Percentiles rank a stretch among this genome's conserved stretches.
Evolutionary conservation across 2,888 invertebrate genomes (phyloP).

Genomic region (Diloba caeruleocephala): DNA sequence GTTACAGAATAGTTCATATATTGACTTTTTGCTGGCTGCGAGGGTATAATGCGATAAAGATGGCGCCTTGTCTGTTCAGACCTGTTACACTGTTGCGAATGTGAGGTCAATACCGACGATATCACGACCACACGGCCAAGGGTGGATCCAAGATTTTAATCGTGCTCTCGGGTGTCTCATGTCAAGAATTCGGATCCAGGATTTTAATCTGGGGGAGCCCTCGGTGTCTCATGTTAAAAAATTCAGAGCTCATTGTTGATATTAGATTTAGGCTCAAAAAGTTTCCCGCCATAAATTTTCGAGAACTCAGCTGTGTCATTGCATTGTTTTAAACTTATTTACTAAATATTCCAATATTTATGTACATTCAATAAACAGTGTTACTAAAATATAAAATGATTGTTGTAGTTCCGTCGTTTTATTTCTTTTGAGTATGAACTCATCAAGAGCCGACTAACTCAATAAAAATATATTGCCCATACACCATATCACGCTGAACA

Average conservation of each 20-base stretch:
- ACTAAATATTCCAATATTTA: slow-evolving; percentile 47
- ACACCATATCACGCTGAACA: no score
- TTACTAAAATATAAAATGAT: slow-evolving; percentile 45
- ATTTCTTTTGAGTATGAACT: background rate
- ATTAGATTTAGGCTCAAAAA: no score
- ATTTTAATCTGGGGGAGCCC: no score
- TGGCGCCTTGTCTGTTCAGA: background rate
- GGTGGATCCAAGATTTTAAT: no score
- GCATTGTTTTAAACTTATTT: slow-evolving; percentile 15
- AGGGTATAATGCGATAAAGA: background rate
- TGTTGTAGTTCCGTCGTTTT: slow-evolving; percentile 41
- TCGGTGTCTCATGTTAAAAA: no score
- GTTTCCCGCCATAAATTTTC: slow-evolving; percentile 10
- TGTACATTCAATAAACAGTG: slow-evolving; percentile 46
- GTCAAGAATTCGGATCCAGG: no score
- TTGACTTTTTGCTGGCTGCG: background rate
- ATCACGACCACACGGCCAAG: no score
- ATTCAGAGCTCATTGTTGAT: no score
- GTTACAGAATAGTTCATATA: background rate
- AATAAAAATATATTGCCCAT: background rate
- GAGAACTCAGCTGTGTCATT: background rate
- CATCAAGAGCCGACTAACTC: no score
- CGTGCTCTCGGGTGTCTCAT: no score
- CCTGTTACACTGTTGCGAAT: no score
- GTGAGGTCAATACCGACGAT: no score